Base-by-base conservation (phyloP, 37 sponge, comb jelly and placozoan species). In the Amphimedon queenslandica region DNA sequence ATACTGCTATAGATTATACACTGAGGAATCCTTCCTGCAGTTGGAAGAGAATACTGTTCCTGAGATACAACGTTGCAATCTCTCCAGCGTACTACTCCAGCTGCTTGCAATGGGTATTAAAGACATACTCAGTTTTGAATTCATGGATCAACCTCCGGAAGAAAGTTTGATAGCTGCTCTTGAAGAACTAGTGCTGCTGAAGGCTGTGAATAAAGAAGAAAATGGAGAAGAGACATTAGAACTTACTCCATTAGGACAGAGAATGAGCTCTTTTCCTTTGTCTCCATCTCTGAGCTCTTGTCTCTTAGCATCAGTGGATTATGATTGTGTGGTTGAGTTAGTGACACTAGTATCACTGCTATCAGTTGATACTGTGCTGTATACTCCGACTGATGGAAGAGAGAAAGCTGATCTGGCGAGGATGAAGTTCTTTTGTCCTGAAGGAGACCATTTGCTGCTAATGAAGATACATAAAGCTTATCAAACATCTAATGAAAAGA, bases 21-120 rank as follows among this genome's bases (percentile, higher is more conserved):
- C 97, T 13, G 94, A 96, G 70, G 80, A 87, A 20, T 60, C 84
- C 27, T 96, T 85, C 60, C 63, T 76, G 55, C 35, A 57, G 21
- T 81, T 96, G n/a, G 4, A 34, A n/a, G 83, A 87, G 34, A 42
- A 83, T 37, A 87, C 88, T 0, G 64, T 83, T 11, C 97, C 97
- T 21, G 97, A 96, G 78, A 90, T 96, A 37, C 91, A 86, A 69
- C 77, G 97, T n/a, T 96, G 91, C 35, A 74, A 90, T 21, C 85
- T 96, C 5, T 72, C 94, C 2, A 77, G 80, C 30, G 91, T 90
- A 1, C 55, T 87, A 34, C 80, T 96, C 31, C 80, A 96, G 53
- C 82, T 96, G 28, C 56, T 96, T 53, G 92, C 95, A 23, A 70
- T 96, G 23, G 88, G 88, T 21, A 55, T 96, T 24, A 73, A 66